phyloP scores from a whole-genome alignment of 92 coral and sea anemone genomes.

The Phenganax marumi region DNA sequence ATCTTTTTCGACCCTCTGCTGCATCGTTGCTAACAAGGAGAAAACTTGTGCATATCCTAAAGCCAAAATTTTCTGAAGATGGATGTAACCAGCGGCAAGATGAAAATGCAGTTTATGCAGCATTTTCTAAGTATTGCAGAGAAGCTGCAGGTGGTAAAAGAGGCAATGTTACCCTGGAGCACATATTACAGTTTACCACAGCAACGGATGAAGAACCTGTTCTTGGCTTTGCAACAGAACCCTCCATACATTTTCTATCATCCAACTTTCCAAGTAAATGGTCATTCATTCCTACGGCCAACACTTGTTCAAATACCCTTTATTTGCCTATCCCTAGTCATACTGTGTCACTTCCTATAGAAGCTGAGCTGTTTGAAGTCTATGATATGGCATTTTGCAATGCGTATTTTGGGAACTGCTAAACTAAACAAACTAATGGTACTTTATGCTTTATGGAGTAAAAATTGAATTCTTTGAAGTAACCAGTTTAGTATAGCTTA shows the following conservation, averaged over 20 bases:
- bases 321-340: neutral
- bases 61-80: slow-evolving; percentile 15
- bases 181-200: slow-evolving; percentile 62
- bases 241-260: slow-evolving; percentile 48
- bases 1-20: neutral
- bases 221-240: slow-evolving; percentile 60
- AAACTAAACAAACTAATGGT: neutral
- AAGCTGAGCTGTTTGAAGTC: slow-evolving; percentile 7
- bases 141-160: slow-evolving; percentile 68
- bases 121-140: slow-evolving; percentile 13
- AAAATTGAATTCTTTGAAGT: neutral
- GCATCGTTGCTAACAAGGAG: slow-evolving; percentile 14
- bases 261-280: neutral
- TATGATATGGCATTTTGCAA: slow-evolving; percentile 18
- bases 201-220: slow-evolving; percentile 74
- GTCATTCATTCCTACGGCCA: slow-evolving; percentile 4
- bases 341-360: slow-evolving; percentile 2
- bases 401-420: slow-evolving; percentile 11
- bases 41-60: slow-evolving; percentile 15
- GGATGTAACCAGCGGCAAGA: slow-evolving; percentile 6
- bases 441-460: too few relatives aligned
- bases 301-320: slow-evolving; percentile 3
- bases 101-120: neutral
- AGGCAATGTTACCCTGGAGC: slow-evolving; percentile 51
- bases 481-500: neutral